phyloP scores from a whole-genome alignment of 2,113 vertebrate genomes.

The Chascanopsetta lugubris region DNA sequence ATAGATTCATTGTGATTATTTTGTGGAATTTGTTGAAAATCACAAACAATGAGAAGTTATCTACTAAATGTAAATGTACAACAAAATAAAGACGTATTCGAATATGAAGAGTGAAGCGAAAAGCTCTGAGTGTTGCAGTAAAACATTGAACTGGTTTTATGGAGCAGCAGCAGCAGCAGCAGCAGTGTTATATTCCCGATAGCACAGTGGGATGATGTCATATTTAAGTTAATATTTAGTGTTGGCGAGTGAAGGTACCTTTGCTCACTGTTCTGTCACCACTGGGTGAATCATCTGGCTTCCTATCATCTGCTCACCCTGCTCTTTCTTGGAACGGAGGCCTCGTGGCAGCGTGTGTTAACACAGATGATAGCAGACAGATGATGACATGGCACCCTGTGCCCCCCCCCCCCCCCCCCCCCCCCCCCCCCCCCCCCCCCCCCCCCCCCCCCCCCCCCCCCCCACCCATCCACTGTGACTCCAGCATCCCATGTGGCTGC shows the following conservation, averaged over 20 bases:
- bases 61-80: too few relatives aligned
- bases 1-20: too few relatives aligned
- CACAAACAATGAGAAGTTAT: too few relatives aligned
- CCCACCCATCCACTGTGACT: constrained; percentile 7
- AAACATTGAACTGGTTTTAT: not conserved
- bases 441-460: not conserved
- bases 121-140: not conserved
- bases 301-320: constrained; percentile 33
- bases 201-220: not conserved
- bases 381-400: constrained; percentile 27
- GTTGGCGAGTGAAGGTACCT: not conserved
- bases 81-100: too few relatives aligned
- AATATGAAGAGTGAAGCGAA: not conserved
- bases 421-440: not conserved
- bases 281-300: constrained; percentile 32
- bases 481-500: constrained; percentile 17
- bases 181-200: not conserved
- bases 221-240: constrained; percentile 13
- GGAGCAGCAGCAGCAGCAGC: not conserved
- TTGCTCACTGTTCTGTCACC: constrained; percentile 20
- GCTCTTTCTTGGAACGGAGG: constrained; percentile 38
- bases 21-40: too few relatives aligned
- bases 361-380: constrained; percentile 24
- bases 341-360: constrained; percentile 30
- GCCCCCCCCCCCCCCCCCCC: not conserved